phyloP scores from a whole-genome alignment of 1,140 invertebrate genomes.

The Penaeus japonicus region DNA sequence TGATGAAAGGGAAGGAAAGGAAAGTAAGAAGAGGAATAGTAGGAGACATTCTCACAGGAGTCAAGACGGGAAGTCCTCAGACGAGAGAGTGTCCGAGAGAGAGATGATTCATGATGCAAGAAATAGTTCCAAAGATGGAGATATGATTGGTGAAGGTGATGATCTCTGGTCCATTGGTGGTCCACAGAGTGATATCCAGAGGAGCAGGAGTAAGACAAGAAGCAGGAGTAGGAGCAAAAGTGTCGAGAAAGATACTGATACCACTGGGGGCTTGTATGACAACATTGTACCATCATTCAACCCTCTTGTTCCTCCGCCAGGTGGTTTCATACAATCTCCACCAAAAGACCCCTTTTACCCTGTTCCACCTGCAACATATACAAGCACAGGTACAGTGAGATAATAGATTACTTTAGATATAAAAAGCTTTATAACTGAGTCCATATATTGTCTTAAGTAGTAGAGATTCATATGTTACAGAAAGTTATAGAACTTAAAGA shows the following conservation, averaged over 20 bases:
- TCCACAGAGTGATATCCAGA: background rate
- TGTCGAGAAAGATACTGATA: constrained; percentile 1
- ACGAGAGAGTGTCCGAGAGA: background rate
- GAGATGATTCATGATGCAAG: constrained; percentile 9
- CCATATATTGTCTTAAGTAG: too few species aligned
- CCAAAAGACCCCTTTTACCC: constrained; percentile 21
- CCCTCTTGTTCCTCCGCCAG: constrained; percentile 28
- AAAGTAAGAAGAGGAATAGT: constrained; percentile 22
- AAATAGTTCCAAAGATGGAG: background rate
- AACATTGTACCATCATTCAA: constrained; percentile 25
- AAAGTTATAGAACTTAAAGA: too few species aligned
- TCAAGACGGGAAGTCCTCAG: constrained; percentile 19
- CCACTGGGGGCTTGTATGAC: background rate
- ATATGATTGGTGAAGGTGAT: background rate
- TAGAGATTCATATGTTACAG: too few species aligned
- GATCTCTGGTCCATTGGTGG: too few species aligned
- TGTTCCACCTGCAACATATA: constrained; percentile 19
- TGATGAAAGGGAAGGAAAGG: constrained; percentile 35
- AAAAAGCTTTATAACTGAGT: too few species aligned
- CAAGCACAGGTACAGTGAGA: background rate
- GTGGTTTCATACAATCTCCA: constrained; percentile 24
- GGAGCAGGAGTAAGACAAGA: background rate
- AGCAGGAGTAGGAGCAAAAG: constrained; percentile 16
- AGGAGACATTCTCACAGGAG: constrained; percentile 34
- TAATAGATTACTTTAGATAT: too few species aligned